Evolutionary conservation across 2,797 vertebrate species (phyloP).

Genomic region (Syngnathus rostellatus): DNA sequence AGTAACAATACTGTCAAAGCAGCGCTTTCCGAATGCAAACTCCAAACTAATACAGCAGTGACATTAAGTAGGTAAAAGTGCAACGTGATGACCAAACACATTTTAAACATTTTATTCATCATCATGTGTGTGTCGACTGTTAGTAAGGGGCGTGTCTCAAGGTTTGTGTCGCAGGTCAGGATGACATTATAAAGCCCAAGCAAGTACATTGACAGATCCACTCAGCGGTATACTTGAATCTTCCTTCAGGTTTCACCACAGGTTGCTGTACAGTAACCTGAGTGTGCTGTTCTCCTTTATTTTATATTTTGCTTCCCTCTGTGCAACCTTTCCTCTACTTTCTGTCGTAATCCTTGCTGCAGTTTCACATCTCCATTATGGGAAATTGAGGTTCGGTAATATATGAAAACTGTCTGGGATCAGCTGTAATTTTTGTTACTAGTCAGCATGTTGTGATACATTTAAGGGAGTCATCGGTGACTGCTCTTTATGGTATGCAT

Average conservation of each 20-base stretch:
- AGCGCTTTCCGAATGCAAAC: no score
- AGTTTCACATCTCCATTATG: neutral
- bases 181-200: constrained; percentile 52
- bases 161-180: constrained; percentile 58
- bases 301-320: neutral
- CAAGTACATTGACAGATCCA: constrained; percentile 42
- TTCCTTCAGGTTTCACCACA: neutral
- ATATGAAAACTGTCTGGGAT: neutral
- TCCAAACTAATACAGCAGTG: no score
- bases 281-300: constrained; percentile 27
- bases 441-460: neutral
- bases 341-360: neutral
- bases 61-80: no score
- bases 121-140: constrained; percentile 11
- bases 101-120: no score
- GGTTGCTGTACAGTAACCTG: constrained; percentile 37
- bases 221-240: constrained; percentile 16
- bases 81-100: no score
- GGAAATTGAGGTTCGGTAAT: neutral
- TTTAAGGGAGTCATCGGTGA: neutral
- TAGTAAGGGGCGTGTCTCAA: constrained; percentile 43
- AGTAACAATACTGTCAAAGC: no score
- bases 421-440: neutral
- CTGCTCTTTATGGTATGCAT: neutral
- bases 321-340: neutral